These are phyloP conservation scores for Nothocercus nigrocapillus DNA, from an alignment of 2,113 vertebrate species.

Conservation along the genomic window DNA sequence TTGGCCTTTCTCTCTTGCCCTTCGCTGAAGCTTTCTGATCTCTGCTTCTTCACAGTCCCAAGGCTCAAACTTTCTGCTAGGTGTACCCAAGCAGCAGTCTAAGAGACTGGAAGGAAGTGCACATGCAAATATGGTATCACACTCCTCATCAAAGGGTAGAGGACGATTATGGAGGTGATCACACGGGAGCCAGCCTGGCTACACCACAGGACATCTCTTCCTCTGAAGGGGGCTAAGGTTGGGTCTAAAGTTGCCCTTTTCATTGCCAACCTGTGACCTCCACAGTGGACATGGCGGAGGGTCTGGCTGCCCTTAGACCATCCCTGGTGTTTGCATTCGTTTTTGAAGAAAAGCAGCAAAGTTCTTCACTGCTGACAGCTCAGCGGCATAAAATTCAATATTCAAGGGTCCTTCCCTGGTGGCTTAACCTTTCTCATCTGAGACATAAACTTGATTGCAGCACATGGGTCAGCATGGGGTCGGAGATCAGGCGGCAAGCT, in stretches of 20 bases:
- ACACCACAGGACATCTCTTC: neutral
- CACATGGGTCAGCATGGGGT: accelerated
- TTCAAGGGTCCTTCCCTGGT: neutral
- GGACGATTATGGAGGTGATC: neutral
- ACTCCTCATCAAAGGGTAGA: neutral
- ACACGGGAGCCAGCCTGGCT: neutral
- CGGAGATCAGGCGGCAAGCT: neutral
- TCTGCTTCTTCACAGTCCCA: neutral
- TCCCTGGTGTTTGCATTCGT: neutral
- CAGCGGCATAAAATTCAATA: neutral
- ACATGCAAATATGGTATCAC: neutral
- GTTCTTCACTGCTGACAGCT: neutral
- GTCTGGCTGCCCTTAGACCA: neutral
- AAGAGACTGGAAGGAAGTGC: neutral
- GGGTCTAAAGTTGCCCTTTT: neutral
- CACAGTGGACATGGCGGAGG: neutral
- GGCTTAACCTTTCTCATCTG: neutral
- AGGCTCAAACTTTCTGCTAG: neutral
- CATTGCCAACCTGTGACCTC: neutral
- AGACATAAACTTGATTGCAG: neutral
- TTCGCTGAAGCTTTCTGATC: neutral
- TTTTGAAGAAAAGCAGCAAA: neutral
- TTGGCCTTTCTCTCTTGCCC: neutral
- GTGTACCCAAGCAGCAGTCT: neutral
- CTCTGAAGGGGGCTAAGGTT: neutral